Evolutionary conservation across 2,797 vertebrate genomes (phyloP).

Genomic region (Chaetodon trifasciatus): DNA sequence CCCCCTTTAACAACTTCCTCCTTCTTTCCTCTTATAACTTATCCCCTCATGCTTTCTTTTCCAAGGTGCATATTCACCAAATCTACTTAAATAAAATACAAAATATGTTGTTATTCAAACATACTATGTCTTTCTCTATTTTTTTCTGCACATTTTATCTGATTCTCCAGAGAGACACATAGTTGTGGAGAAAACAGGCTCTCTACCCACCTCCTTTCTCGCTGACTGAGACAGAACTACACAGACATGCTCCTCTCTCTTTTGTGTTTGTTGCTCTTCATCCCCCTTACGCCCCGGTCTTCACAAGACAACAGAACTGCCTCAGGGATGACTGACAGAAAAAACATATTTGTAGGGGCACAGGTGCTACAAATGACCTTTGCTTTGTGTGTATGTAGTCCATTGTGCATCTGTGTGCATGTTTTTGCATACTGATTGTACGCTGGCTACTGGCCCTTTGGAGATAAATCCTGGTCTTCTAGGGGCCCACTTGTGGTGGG

Average conservation of each 20-base stretch:
- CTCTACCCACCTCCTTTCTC: constrained; percentile 31
- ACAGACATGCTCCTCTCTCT: constrained; percentile 28
- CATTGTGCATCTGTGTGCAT: constrained; percentile 74
- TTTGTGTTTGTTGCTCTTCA: constrained; percentile 38
- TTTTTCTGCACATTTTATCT: constrained; percentile 20
- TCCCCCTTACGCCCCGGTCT: constrained; percentile 26
- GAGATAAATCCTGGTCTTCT: constrained; percentile 83
- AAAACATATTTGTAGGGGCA: constrained; percentile 61
- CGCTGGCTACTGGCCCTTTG: constrained; percentile 85
- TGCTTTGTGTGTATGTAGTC: constrained; percentile 69
- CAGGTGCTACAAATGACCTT: constrained; percentile 81
- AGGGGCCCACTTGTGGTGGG: constrained; percentile 74
- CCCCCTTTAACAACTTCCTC: constrained; percentile 10
- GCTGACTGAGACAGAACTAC: constrained; percentile 40
- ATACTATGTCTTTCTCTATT: not conserved
- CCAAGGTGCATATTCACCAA: constrained; percentile 25
- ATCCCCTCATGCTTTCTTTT: constrained; percentile 29
- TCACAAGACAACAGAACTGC: constrained; percentile 62
- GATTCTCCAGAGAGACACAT: constrained; percentile 36
- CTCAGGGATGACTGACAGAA: constrained; percentile 65
- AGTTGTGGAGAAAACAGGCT: constrained; percentile 34
- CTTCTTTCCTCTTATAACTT: constrained; percentile 29
- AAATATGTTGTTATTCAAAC: constrained; percentile 45
- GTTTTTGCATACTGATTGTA: constrained; percentile 79
- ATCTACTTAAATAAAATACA: constrained; percentile 38